Conservation (phyloP, 35 echinoderm and acorn worm genomes). For the Ophioderma brevispina region DNA sequence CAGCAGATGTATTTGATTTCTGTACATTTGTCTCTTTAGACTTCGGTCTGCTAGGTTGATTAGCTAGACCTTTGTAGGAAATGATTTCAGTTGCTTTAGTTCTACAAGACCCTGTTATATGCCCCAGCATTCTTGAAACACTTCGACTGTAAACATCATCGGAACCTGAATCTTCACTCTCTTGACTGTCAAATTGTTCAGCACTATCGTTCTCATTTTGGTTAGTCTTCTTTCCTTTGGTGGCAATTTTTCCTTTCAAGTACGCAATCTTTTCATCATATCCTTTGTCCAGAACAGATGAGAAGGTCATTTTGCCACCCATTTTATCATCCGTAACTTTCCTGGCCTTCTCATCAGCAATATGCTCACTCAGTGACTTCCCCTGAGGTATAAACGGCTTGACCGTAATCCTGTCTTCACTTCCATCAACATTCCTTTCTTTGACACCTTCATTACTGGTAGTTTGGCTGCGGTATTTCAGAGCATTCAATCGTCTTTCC, state of each 20-base stretch:
- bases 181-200: neutral
- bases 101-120: neutral
- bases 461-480: neutral
- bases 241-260: neutral
- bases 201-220: neutral
- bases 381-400: neutral
- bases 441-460: neutral
- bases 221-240: neutral
- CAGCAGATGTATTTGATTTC: neutral
- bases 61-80: neutral
- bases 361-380: neutral
- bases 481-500: neutral
- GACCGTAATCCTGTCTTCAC: neutral
- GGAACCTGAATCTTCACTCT: neutral
- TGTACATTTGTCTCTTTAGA: neutral
- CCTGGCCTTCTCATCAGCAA: neutral
- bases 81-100: neutral
- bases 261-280: neutral
- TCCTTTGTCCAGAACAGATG: neutral
- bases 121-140: neutral
- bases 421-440: neutral
- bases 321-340: neutral
- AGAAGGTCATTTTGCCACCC: neutral
- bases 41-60: neutral
- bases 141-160: neutral